Evolutionary conservation across 2,797 vertebrate genomes (phyloP).

Genomic region (Anableps anableps): DNA sequence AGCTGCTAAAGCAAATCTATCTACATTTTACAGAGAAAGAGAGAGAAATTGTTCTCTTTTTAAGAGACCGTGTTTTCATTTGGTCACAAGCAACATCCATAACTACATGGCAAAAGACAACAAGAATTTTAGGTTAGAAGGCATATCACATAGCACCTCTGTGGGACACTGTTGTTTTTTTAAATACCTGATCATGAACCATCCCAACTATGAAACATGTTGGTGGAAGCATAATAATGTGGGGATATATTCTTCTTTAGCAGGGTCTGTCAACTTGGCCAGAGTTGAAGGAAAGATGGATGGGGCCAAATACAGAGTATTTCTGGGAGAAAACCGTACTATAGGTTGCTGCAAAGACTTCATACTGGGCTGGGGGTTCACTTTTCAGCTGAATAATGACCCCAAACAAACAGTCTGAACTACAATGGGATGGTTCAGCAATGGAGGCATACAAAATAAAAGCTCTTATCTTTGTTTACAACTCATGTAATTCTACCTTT

Average conservation of each 20-base stretch:
- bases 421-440: too few relatives aligned
- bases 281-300: not conserved
- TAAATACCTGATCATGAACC: not conserved
- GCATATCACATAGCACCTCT: not conserved
- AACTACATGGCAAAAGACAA: not conserved
- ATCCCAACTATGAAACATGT: not conserved
- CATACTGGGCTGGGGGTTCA: too few relatives aligned
- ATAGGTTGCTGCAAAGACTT: too few relatives aligned
- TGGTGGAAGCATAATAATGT: not conserved
- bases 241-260: not conserved
- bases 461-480: not conserved
- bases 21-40: too few relatives aligned
- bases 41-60: too few relatives aligned
- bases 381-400: too few relatives aligned
- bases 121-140: not conserved
- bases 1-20: not conserved
- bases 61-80: too few relatives aligned
- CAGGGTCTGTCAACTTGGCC: not conserved
- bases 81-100: too few relatives aligned
- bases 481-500: not conserved
- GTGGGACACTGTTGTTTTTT: not conserved
- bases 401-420: too few relatives aligned
- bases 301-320: not conserved
- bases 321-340: not conserved
- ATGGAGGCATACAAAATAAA: too few relatives aligned